Base-by-base conservation (phyloP, 1,140 invertebrate genomes). In the Rhynchophorus ferrugineus region DNA sequence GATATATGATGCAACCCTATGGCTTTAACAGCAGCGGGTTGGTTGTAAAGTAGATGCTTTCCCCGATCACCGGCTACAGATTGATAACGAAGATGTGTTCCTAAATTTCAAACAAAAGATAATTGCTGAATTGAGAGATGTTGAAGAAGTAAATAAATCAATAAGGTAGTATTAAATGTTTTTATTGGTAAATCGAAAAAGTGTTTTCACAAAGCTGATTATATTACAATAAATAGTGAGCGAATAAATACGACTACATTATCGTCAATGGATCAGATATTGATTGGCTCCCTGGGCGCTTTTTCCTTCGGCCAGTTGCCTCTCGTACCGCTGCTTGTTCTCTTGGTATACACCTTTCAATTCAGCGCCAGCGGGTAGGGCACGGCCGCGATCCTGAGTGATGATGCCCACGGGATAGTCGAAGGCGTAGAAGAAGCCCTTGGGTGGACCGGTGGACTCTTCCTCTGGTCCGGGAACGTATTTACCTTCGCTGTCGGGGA, bases 341-440 rank as follows among this genome's bases (percentile, higher is more conserved):
- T 67, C 56, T 37, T 67, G 66, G 18, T 73, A 65, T 7, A 65
- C 45, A 24, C 63, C 48, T 22, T 57, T 54, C 6, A 65, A 29
- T 24, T 54, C 56, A 16, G 50, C 51, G 17, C 63, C 62, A 19
- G 17, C 35, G 9, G 33, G 16, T 5, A 44, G 42, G 29, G 52
- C 63, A 2, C 65, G 58, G 3, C 68, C 69, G 49, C 66, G 67
- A 63, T 77, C 76, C 17, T 70, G 64, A 3, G 72, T 71, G 33
- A 78, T 74, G 44, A 76, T 73, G 39, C 74, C 78, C 7, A 80
- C 79, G 22, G 80, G 79, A 65, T 82, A 82, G 54, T 78, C 75
- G 68, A 78, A 80, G 50, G 72, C 76, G 63, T 82, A 82, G 73
- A 79, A 82, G 71, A 82, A 82, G 44, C 80, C 80, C 63, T 75